These are phyloP conservation scores for Sus cebifrons DNA, from an alignment of 2,797 vertebrate genomes.

Conservation along the genomic window DNA sequence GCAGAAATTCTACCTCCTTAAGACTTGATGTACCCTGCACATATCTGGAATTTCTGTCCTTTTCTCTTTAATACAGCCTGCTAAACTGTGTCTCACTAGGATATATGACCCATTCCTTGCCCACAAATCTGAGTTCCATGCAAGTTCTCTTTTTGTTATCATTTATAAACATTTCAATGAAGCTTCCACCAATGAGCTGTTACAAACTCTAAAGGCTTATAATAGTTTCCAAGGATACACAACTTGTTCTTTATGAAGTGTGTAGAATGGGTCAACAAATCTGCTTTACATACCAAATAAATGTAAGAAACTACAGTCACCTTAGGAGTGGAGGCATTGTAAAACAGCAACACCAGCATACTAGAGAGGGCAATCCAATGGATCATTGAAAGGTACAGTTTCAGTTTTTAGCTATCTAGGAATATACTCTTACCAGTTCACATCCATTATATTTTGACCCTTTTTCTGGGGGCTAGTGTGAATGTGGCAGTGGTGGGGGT, in stretches of 20 bases:
- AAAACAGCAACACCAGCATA: neutral
- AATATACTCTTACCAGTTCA: neutral
- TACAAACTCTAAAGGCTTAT: neutral
- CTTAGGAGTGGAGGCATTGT: neutral
- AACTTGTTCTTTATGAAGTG: conserved; percentile 28
- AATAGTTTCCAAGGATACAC: neutral
- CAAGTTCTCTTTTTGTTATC: neutral
- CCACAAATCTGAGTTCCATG: neutral
- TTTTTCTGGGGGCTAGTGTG: neutral
- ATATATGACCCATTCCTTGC: neutral
- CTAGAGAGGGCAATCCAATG: neutral
- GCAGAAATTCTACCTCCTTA: neutral
- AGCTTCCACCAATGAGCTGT: neutral
- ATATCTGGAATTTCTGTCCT: neutral
- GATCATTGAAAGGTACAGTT: neutral
- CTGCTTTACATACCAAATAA: neutral
- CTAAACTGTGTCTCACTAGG: neutral
- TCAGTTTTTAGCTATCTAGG: neutral
- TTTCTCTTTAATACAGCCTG: neutral
- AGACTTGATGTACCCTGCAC: neutral
- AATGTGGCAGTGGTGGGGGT: neutral
- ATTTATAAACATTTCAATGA: neutral
- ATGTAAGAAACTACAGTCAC: neutral
- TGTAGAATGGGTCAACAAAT: neutral
- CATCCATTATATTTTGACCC: neutral